phyloP scores from a whole-genome alignment of 2,113 vertebrate species.

The Martes martes region DNA sequence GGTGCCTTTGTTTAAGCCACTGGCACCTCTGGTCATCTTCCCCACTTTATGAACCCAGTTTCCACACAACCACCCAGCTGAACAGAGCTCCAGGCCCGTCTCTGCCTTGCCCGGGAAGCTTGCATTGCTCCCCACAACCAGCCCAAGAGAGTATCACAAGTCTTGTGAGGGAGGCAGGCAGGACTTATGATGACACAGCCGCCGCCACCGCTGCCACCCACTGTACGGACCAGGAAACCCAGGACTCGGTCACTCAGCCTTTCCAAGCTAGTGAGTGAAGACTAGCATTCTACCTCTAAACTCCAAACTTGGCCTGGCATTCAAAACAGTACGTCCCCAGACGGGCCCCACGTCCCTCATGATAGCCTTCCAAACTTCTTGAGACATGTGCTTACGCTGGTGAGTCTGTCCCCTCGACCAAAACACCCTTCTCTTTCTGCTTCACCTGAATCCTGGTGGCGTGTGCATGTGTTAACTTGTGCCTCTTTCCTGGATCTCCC shows the following conservation, averaged over 20 bases:
- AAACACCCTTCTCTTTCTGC: not conserved
- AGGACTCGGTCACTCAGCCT: not conserved
- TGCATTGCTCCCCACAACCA: not conserved
- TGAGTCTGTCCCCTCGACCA: not conserved
- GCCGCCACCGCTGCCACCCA: not conserved
- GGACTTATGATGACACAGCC: not conserved
- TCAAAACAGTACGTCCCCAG: not conserved
- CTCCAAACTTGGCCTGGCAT: not conserved
- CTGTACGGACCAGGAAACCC: not conserved
- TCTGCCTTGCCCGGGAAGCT: not conserved
- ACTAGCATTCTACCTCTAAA: not conserved
- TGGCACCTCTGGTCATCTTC: not conserved
- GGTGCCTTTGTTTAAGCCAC: not conserved
- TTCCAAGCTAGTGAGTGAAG: not conserved
- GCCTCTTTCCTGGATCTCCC: not conserved
- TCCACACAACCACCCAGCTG: not conserved
- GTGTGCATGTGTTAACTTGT: not conserved
- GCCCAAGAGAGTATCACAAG: rapidly evolving
- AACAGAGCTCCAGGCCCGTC: not conserved
- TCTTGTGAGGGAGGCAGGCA: not conserved
- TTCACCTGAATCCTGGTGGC: not conserved
- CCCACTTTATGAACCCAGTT: not conserved
- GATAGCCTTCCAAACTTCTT: not conserved
- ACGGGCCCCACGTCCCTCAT: not conserved
- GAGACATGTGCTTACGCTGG: no score